Conservation (phyloP, 2,888 invertebrate species). For the Teinopalpus imperialis region DNA sequence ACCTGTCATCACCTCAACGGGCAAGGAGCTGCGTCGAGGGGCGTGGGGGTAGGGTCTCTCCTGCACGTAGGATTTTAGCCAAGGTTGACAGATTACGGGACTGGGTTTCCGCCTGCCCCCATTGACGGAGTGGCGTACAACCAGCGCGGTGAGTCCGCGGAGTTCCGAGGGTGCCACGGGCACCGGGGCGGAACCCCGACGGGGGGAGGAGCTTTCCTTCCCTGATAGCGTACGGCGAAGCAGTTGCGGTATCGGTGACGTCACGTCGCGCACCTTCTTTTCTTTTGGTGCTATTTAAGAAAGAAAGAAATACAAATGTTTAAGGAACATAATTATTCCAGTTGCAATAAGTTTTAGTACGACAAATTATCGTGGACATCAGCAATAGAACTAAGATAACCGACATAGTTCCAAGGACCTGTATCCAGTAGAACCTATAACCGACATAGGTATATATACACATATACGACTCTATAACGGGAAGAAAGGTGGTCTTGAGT, state of each 20-base stretch:
- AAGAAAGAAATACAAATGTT: conserved; percentile 15
- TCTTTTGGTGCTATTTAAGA: conserved; percentile 46
- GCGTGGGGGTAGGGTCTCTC: conserved; percentile 39
- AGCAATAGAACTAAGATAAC: too few relatives aligned
- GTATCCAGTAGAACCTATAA: too few relatives aligned
- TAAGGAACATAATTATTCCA: too few relatives aligned
- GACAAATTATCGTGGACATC: too few relatives aligned
- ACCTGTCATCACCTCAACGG: conserved; percentile 73
- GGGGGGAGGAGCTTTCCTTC: conserved; percentile 46
- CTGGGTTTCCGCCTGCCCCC: conserved; percentile 48
- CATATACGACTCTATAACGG: too few relatives aligned
- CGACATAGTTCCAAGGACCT: too few relatives aligned
- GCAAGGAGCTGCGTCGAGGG: conserved; percentile 64
- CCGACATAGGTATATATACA: too few relatives aligned
- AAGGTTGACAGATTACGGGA: conserved; percentile 52
- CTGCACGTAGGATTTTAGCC: conserved; percentile 46
- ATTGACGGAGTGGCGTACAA: conserved; percentile 47
- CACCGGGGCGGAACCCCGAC: conserved; percentile 64
- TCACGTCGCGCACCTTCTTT: conserved; percentile 50
- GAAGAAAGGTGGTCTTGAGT: too few relatives aligned
- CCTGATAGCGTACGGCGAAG: conserved; percentile 49
- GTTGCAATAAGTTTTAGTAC: too few relatives aligned
- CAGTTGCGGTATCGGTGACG: conserved; percentile 46
- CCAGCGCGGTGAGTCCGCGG: conserved; percentile 41
- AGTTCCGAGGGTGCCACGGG: conserved; percentile 50